Evolutionary conservation across 2,888 invertebrate genomes (phyloP), one percentile per base, ranked within the genome.

Genomic region (Pseudococcus longispinus): DNA sequence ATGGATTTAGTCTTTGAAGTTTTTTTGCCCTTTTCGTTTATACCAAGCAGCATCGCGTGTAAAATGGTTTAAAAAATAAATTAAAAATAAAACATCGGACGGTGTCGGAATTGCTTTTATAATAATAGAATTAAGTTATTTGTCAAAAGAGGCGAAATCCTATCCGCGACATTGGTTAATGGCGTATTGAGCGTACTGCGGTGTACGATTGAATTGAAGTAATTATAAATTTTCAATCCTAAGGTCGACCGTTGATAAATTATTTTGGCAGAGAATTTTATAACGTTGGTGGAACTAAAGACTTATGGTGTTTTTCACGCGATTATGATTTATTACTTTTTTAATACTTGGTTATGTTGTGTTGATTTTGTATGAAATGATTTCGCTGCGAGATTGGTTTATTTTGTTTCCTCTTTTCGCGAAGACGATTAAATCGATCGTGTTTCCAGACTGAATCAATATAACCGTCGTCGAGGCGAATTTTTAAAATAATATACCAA

Each of bases 181-280:
- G 26, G 29, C 70, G 70, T 70, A 70, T 18, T 13, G 70, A 70
- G 29, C 70, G 26, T 4, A 37, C 37, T 37, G 37, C 37, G 37
- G 37, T 29, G 29, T 70, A 70, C 29, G 29, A 70, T 70, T 29
- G 70, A 29, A 70, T 70, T 29, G 70, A 29, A 70, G 29, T 29
- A 29, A 70, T 70, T 70, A 65, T 65, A 65, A 70, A 70, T 29
- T 70, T 70, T 70, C 70, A 70, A 70, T 70, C 70, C 26, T 70
- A 70, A 70, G 70, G 70, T 70, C 70, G 29, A 13, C 70, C 70
- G 70, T 70, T 70, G 29, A 70, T 70, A 13, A 70, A 29, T 70
- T 70, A 70, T 70, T 70, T 70, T 70, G 29, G 70, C 70, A 29
- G 29, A 29, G 29, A 32, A 70, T 70, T 32, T 70, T 29, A 70